Conservation (phyloP, 1,140 invertebrate genomes). For the Ips nitidus region DNA sequence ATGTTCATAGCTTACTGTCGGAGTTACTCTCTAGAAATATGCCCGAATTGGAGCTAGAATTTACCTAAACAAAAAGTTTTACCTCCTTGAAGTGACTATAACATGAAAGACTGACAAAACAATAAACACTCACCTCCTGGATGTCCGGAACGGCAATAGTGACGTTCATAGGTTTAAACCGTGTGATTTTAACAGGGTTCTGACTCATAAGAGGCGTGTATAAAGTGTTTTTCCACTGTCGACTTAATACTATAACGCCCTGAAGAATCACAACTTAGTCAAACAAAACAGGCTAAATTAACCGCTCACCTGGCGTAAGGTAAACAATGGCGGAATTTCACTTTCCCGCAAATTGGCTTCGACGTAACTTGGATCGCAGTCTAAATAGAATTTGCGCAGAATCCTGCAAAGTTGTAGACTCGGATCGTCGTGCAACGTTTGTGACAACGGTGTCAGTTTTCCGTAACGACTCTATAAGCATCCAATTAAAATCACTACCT, state of each 20-base stretch:
- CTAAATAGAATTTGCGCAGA: conserved; percentile 80
- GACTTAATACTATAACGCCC: conserved; percentile 88
- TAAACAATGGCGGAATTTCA: conserved; percentile 84
- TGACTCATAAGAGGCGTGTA: conserved; percentile 91
- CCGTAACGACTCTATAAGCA: conserved; percentile 83
- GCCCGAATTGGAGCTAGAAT: conserved; percentile 32
- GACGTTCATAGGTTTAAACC: conserved; percentile 82
- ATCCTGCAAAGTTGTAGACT: conserved; percentile 92
- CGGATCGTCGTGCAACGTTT: conserved; percentile 92
- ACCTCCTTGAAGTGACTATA: not conserved
- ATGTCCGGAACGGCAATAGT: conserved; percentile 83
- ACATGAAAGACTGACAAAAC: conserved; percentile 7
- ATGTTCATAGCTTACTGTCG: conserved; percentile 32
- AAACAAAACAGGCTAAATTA: conserved; percentile 5
- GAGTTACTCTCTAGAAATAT: conserved; percentile 29
- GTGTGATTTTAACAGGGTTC: conserved; percentile 81
- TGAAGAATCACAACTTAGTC: conserved; percentile 49
- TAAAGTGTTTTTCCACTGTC: conserved; percentile 96
- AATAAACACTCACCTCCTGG: conserved; percentile 64
- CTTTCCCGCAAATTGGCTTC: conserved; percentile 82
- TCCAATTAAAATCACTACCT: not conserved
- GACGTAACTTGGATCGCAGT: conserved; percentile 71
- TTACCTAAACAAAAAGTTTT: conserved; percentile 35
- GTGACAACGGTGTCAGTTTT: conserved; percentile 83
- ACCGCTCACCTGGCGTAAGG: conserved; percentile 71